phyloP scores from a whole-genome alignment of 2,797 vertebrate genomes.

The Telmatherina bonti region DNA sequence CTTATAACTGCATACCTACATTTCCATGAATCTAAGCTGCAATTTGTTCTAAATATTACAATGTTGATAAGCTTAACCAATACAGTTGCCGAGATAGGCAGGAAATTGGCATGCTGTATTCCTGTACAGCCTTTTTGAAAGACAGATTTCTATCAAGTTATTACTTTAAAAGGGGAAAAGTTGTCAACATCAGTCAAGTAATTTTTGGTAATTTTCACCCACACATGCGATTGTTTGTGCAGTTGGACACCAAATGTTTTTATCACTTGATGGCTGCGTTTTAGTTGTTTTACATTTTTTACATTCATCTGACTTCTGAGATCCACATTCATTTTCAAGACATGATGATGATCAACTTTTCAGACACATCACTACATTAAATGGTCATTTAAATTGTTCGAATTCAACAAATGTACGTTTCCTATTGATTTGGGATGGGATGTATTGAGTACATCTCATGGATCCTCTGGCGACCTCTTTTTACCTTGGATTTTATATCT shows the following conservation, averaged over 20 bases:
- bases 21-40: background rate
- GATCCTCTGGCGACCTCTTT: conserved; percentile 69
- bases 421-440: conserved; percentile 38
- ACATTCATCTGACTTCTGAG: conserved; percentile 5
- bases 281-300: background rate
- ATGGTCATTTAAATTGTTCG: conserved; percentile 10
- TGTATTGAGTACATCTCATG: conserved; percentile 64
- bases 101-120: conserved; percentile 10
- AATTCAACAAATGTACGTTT: conserved; percentile 22
- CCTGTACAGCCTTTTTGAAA: background rate
- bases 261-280: background rate
- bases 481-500: conserved; percentile 73
- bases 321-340: conserved; percentile 1
- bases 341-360: background rate
- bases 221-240: background rate
- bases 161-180: background rate
- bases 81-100: background rate
- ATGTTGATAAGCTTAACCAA: background rate
- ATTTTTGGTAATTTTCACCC: background rate
- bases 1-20: background rate
- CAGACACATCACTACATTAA: background rate
- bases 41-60: background rate
- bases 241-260: background rate
- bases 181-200: conserved; percentile 7
- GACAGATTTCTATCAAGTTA: background rate